Evolutionary conservation across 2,797 vertebrate species (phyloP), one percentile per base, ranked within the genome.

Genomic region (Chaetodon trifasciatus): DNA sequence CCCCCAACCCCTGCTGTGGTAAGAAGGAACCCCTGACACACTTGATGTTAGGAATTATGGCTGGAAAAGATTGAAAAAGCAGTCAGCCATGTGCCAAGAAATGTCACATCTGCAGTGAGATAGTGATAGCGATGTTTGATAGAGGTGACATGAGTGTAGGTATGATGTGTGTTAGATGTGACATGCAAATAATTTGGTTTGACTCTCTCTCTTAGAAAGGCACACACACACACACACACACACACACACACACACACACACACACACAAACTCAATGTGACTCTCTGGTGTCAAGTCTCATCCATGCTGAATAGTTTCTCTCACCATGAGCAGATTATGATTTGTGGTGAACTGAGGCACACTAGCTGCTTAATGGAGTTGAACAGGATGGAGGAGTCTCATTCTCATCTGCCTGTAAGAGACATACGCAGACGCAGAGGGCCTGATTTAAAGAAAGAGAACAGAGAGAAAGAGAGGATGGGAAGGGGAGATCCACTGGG

Each of bases 321-420:
- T 85, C 81, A 88, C 83, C 79, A 73, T 74, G 76, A 87, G 85
- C 85, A 85, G 89, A 90, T 92, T 89, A 91, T 83, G 90, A 92
- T 89, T 91, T 86, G 86, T 83, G 64, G 83, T 79, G 85, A 92
- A 92, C 78, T 81, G 86, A 84, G 87, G 82, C 80, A 90, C 88
- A 85, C 86, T 93, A 83, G 92, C 88, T 84, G 91, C 86, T 89
- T 91, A 94, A 94, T 90, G 89, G 92, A 89, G 82, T 86, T 32
- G 81, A 92, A 93, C 90, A 88, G 79, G 83, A 92, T 81, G 88
- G 84, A 87, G 63, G 78, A 86, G 83, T 85, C 78, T 80, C 86
- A 78, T 85, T 89, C 90, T 89, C 79, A 69, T 83, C 75, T 83
- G 79, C 68, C 84, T 81, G 82, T 80, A 78, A 79, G 70, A 87